Conservation (phyloP, 2,113 vertebrate genomes). For the Limanda limanda region DNA sequence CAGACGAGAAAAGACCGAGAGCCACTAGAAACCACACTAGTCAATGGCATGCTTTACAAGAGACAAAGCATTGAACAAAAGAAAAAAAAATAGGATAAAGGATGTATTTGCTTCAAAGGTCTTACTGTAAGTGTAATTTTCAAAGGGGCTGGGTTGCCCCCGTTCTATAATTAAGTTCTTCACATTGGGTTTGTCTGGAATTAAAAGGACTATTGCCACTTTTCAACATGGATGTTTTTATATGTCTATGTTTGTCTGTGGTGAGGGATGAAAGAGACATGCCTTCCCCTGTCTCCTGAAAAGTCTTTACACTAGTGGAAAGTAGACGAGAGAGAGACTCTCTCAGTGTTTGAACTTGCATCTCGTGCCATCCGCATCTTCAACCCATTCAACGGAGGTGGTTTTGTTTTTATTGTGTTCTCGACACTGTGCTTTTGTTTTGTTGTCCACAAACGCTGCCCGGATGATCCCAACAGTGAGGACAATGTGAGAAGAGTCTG, state of each 20-base stretch:
- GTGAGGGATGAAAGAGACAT: slow-evolving; percentile 80
- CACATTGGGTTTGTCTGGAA: slow-evolving; percentile 78
- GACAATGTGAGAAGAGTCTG: slow-evolving; percentile 25
- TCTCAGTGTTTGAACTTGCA: slow-evolving; percentile 67
- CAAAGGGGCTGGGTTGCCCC: slow-evolving; percentile 79
- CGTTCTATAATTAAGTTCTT: slow-evolving; percentile 83
- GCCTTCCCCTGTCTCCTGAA: slow-evolving; percentile 73
- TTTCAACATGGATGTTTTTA: slow-evolving; percentile 80
- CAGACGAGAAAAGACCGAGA: slow-evolving; percentile 62
- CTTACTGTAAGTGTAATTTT: slow-evolving; percentile 81
- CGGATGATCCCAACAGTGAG: slow-evolving; percentile 51
- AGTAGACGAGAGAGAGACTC: slow-evolving; percentile 64
- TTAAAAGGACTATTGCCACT: slow-evolving; percentile 80
- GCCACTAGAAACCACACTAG: slow-evolving; percentile 73
- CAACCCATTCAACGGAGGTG: slow-evolving; percentile 55
- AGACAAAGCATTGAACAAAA: slow-evolving; percentile 75
- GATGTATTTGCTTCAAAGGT: slow-evolving; percentile 79
- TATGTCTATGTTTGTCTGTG: slow-evolving; percentile 83
- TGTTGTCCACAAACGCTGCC: slow-evolving; percentile 52
- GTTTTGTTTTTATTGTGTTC: slow-evolving; percentile 66
- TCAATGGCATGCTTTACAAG: slow-evolving; percentile 77
- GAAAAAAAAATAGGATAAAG: slow-evolving; percentile 74
- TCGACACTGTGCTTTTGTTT: slow-evolving; percentile 59
- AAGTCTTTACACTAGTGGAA: slow-evolving; percentile 69
- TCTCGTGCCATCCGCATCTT: slow-evolving; percentile 58